Percentiles rank a stretch among this genome's conserved stretches.
Conservation (phyloP, 1,140 invertebrate species). For the Drosophila lacertosa region DNA sequence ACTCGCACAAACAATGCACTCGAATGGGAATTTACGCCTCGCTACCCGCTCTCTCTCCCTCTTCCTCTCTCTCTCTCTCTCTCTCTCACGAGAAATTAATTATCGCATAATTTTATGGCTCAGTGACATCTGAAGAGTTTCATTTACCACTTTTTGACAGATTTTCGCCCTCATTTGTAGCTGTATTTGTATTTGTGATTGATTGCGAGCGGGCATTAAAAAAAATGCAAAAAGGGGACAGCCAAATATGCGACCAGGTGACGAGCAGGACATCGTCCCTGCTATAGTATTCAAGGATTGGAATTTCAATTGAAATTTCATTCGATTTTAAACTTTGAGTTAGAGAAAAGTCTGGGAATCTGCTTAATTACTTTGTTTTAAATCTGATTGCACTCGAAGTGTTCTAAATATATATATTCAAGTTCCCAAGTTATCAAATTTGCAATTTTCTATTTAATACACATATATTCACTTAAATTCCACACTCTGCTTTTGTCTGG, state of each 20-base stretch:
- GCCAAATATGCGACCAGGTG: constrained; percentile 36
- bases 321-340: too few species aligned
- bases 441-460: too few species aligned
- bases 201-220: constrained; percentile 11
- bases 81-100: constrained; percentile 74
- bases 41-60: constrained; percentile 1
- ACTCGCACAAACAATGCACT: constrained; percentile 50
- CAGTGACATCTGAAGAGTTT: constrained; percentile 82
- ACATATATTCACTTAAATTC: constrained; percentile 8
- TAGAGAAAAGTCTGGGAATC: too few species aligned
- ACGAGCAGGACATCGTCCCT: neutral
- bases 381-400: too few species aligned
- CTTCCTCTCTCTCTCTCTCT: neutral
- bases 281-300: neutral
- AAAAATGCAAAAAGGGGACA: neutral
- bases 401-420: too few species aligned
- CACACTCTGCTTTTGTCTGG: neutral
- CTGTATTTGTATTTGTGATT: constrained; percentile 42
- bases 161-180: constrained; percentile 53
- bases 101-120: constrained; percentile 84
- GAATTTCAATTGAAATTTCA: constrained; percentile 5
- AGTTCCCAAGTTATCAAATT: too few species aligned
- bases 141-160: constrained; percentile 82
- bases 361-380: too few species aligned
- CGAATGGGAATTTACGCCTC: constrained; percentile 51